Conservation (phyloP, 2,113 vertebrate genomes). For the Dendropsophus ebraccatus region DNA sequence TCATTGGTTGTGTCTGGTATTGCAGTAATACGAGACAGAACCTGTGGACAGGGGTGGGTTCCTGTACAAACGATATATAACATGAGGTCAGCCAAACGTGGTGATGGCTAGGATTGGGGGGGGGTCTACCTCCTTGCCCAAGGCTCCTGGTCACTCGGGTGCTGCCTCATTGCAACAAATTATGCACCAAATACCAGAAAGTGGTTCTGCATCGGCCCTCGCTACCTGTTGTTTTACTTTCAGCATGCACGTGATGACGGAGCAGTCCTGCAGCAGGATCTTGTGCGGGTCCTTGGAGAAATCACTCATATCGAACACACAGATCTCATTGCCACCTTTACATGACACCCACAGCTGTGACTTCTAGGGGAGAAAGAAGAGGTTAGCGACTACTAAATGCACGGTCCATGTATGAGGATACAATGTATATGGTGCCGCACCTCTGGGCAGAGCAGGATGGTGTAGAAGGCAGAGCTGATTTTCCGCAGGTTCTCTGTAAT, state of each 20-base stretch:
- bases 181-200: too few relatives aligned
- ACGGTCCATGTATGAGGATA: neutral
- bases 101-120: too few relatives aligned
- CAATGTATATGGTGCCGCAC: conserved; percentile 69
- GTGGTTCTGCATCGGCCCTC: neutral
- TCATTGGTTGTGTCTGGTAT: neutral
- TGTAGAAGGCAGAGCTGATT: conserved; percentile 68
- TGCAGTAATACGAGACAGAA: too few relatives aligned
- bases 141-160: too few relatives aligned
- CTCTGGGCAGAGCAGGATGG: conserved; percentile 82
- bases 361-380: conserved; percentile 72
- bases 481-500: conserved; percentile 66
- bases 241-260: conserved; percentile 86
- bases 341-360: conserved; percentile 81
- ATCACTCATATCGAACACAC: conserved; percentile 76
- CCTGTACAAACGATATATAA: too few relatives aligned
- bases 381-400: neutral
- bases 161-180: too few relatives aligned
- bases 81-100: too few relatives aligned
- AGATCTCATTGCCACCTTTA: conserved; percentile 72
- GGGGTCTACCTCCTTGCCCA: too few relatives aligned
- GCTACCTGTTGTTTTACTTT: conserved; percentile 87
- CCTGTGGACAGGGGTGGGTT: neutral
- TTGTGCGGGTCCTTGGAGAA: conserved; percentile 65
- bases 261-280: conserved; percentile 78